These are phyloP conservation scores for Nasonia giraulti DNA, from an alignment of 1,140 invertebrate species.

Conservation along the genomic window DNA sequence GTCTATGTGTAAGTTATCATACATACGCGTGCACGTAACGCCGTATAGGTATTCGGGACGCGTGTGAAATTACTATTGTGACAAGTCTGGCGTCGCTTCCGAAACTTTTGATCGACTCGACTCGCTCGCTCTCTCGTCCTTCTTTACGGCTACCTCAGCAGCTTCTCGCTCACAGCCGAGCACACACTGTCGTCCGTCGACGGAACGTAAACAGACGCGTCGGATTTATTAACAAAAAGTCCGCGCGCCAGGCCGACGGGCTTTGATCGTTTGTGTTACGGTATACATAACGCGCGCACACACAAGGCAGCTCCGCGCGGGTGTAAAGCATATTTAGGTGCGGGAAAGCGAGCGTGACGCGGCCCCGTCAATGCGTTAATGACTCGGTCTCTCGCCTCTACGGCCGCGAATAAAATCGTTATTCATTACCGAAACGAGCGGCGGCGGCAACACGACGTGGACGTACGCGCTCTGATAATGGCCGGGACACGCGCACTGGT, in stretches of 20 bases:
- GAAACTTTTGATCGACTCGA: conserved; percentile 42
- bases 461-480: conserved; percentile 20
- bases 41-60: not conserved
- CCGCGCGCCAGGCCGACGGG: not conserved
- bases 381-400: not conserved
- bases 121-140: not conserved
- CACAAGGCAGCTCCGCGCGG: not conserved
- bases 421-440: conserved; percentile 30
- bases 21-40: not conserved
- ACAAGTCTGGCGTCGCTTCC: conserved; percentile 22
- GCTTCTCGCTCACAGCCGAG: not conserved
- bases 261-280: not conserved
- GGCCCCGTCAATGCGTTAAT: conserved; percentile 22
- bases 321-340: not conserved
- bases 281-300: not conserved
- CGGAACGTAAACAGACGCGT: not conserved
- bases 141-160: not conserved
- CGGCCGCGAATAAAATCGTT: conserved; percentile 34
- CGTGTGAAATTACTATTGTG: conserved; percentile 44
- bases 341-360: not conserved
- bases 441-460: not conserved
- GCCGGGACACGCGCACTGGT: conserved; percentile 2
- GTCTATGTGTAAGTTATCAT: not conserved
- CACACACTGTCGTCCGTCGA: not conserved
- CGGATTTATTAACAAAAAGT: not conserved